Evolutionary conservation across 2,113 vertebrate genomes (phyloP), one percentile per base, ranked within the genome.

Genomic region (Corythornis cristatus): DNA sequence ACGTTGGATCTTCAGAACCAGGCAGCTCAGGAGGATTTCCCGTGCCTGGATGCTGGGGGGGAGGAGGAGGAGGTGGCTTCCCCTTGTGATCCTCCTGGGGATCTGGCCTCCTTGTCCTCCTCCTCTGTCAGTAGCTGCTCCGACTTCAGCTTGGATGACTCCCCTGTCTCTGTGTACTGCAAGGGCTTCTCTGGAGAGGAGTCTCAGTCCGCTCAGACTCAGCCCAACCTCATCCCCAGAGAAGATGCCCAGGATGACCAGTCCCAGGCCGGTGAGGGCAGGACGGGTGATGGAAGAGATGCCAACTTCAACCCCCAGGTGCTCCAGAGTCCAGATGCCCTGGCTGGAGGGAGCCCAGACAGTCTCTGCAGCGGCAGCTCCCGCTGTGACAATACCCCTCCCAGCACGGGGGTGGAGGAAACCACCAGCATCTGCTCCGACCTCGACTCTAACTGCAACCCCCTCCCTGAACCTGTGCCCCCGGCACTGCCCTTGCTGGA

Each of bases 111-210:
- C 40, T 95, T 98, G 29, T 87, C 88, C 54, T 94, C 98, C 67
- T 99, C 99, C 60, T 99, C 99, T 54, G 99, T 99, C 89, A 99
- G 99, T 93, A 99, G 99, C 96, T 99, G 98, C 95, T 99, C 99
- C 1, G 99, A 99, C 95, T 98, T 99, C 91, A 99, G 99, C 89
- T 98, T 98, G 9, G 99, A 99, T 60, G 98, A 98, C 51, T 98
- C 98, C 3, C 98, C 99, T 0, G 95, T 98, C 53, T 98, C 98
- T 1, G 97, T 98, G 83, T 98, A 98, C 95, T 98, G 75, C 53
- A 97, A 96, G n/a, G 75, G 75, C 5, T 98, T 98, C 18, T 93
- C 98, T 10, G 56, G 90, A 6, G 94, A 95, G 11, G 96, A 97
- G 45, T 93, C 97, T 31, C 96, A 31, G 14, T 83, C 95, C 17